Evolutionary conservation across 2,888 invertebrate species (phyloP), one percentile per base, ranked within the genome.

Genomic region (Hypercompe scribonia): DNA sequence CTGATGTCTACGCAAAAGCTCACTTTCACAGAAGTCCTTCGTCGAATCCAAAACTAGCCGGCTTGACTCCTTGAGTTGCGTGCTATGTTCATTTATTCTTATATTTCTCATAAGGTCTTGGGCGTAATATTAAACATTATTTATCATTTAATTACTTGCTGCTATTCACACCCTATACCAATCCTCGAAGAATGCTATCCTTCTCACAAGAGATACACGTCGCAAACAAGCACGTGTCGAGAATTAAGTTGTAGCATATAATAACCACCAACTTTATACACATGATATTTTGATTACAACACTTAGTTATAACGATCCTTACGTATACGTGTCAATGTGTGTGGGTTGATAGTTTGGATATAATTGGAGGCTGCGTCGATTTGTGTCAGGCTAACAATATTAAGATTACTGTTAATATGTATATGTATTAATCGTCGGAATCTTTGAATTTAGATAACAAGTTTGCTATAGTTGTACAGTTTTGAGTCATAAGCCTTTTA

Each of bases 161-260:
- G 42, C 68, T 71, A 75, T 58, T 70, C 68, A 76, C 67, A 50
- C 31, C 58, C 71, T 77, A 68, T 39, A 78, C 78, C 80, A 81
- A 76, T 61, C 72, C 65, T 42, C 39, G 42, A 39, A 78, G 78
- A 79, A 79, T 79, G 81, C 75, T 67, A 84, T 80, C 74, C 83
- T 89, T 88, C 82, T 87, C 87, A 83, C 86, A 87, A 88, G 88
- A 91, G 90, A 91, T 91, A 92, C 90, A 88, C 90, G 91, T 90
- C 90, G 87, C 86, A 86, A 89, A 91, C 91, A 90, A 91, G 90
- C 91, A 91, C 90, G 92, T 90, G 90, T 89, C 80, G 82, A 68
- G 90, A 91, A 92, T 93, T 93, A 92, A 90, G 91, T 90, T 90
- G 90, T 91, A 90, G 84, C 85, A 90, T 89, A 89, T 91, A 92